Evolutionary conservation across 2,888 invertebrate genomes (phyloP).

Genomic region (Oxyteleia sp.): DNA sequence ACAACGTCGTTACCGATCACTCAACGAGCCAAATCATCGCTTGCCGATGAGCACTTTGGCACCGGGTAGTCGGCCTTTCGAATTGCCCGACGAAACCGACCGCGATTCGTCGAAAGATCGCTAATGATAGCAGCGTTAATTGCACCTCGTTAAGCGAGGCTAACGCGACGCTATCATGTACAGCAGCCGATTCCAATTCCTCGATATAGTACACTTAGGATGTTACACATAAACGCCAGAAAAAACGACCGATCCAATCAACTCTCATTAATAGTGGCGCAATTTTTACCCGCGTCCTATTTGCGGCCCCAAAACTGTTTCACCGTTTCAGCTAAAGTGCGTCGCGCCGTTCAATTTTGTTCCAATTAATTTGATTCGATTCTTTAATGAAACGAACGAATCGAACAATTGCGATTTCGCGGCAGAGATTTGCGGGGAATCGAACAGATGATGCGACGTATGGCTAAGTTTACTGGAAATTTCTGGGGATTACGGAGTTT

Average conservation of each 20-base stretch:
- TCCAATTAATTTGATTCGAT: conserved; percentile 43
- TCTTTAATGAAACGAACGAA: not conserved
- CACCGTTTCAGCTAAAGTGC: conserved; percentile 30
- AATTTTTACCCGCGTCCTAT: conserved; percentile 49
- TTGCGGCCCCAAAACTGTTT: conserved; percentile 38
- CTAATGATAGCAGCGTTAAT: conserved; percentile 68
- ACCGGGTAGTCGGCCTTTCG: conserved; percentile 25
- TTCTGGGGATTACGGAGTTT: no score
- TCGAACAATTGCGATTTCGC: no score
- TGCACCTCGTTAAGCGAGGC: conserved; percentile 61
- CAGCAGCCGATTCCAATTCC: conserved; percentile 13
- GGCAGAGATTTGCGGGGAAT: no score
- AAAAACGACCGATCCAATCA: conserved; percentile 64
- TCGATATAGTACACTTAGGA: conserved; percentile 58
- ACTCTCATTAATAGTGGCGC: conserved; percentile 54
- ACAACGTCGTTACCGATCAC: conserved; percentile 34
- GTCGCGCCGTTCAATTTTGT: conserved; percentile 39
- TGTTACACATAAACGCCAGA: conserved; percentile 62
- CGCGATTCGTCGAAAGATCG: conserved; percentile 39
- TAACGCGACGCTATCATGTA: conserved; percentile 49
- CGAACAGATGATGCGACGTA: no score
- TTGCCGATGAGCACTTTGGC: not conserved
- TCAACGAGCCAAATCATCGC: conserved; percentile 30
- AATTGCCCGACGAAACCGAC: conserved; percentile 35
- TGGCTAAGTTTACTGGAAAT: no score